phyloP scores from a whole-genome alignment of 2,113 vertebrate species.

The Elephantulus edwardii region DNA sequence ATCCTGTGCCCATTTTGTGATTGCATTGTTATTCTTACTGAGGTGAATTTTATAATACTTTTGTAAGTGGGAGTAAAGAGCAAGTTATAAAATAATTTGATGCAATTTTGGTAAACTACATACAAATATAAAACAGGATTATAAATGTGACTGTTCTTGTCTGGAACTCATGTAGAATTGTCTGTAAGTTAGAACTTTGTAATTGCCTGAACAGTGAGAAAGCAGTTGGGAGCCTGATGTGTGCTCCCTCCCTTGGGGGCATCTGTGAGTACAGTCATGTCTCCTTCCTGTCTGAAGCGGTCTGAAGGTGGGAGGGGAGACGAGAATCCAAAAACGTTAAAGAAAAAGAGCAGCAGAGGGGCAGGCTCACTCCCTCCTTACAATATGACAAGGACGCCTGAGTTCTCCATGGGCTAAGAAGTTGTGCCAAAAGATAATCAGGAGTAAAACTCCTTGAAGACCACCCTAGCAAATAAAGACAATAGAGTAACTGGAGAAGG shows the following conservation, averaged over 20 bases:
- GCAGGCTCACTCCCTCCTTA: not conserved
- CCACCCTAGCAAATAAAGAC: not conserved
- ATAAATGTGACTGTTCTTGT: not conserved
- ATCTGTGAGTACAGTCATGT: not conserved
- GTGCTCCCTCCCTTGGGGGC: not conserved
- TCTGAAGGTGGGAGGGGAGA: not conserved
- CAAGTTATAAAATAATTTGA: constrained; percentile 14
- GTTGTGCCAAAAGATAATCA: not conserved
- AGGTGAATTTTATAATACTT: too few species aligned
- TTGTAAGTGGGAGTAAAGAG: not conserved
- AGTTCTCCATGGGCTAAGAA: not conserved
- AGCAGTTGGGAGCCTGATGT: not conserved
- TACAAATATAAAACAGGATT: not conserved
- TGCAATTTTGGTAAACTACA: not conserved
- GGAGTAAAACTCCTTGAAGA: not conserved
- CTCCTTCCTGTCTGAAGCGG: not conserved
- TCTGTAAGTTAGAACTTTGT: not conserved
- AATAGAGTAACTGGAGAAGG: not conserved
- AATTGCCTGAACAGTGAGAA: not conserved
- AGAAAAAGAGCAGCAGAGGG: not conserved
- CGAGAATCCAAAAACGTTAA: not conserved
- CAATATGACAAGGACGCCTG: not conserved
- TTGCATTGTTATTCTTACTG: too few species aligned
- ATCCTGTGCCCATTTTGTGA: too few species aligned
- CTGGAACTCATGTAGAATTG: not conserved